phyloP scores from a whole-genome alignment of 2,113 vertebrate genomes.

The Mustela lutreola region DNA sequence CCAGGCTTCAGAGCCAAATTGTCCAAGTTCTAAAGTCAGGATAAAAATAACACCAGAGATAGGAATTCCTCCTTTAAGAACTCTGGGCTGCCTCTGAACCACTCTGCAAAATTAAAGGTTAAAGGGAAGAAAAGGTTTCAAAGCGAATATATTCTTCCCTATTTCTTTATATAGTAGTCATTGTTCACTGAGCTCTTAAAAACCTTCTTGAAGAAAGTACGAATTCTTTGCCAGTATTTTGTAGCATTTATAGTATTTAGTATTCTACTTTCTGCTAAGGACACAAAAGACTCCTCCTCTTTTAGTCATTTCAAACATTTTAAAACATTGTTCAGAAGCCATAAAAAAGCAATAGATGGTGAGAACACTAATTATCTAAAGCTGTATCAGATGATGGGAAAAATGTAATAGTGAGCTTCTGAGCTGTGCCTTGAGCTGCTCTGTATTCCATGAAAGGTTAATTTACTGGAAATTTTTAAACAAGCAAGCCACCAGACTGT shows the following conservation, averaged over 20 bases:
- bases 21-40: not conserved
- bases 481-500: not conserved
- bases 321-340: constrained; percentile 44
- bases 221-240: not conserved
- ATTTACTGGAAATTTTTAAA: not conserved
- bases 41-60: constrained; percentile 31
- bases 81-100: not conserved
- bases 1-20: not conserved
- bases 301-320: constrained; percentile 28
- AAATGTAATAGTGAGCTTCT: not conserved
- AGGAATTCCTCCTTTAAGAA: not conserved
- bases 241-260: not conserved
- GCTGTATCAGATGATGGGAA: not conserved
- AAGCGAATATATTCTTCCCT: constrained; percentile 36
- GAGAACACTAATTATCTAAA: not conserved
- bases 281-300: not conserved
- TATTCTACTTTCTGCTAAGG: constrained; percentile 1
- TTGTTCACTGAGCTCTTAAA: not conserved
- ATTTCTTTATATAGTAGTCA: constrained; percentile 26
- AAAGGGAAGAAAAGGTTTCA: not conserved
- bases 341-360: not conserved
- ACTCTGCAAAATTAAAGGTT: not conserved
- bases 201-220: constrained; percentile 6
- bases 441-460: not conserved
- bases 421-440: not conserved